Evolutionary conservation across 2,888 invertebrate genomes (phyloP).

Genomic region (Blera fallax): DNA sequence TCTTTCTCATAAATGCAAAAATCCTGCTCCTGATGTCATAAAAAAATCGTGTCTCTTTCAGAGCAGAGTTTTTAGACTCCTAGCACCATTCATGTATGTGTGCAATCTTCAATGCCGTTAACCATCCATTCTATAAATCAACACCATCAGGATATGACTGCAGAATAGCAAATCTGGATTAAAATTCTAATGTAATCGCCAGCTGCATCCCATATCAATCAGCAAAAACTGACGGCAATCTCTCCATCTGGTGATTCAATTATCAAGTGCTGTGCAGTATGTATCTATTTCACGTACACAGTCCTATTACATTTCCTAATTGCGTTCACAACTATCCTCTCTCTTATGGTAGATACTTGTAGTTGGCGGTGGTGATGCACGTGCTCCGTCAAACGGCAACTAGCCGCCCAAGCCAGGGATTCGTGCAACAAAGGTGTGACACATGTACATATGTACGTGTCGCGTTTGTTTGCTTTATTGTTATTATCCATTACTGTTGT

Average conservation of each 20-base stretch:
- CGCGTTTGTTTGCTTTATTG: slow-evolving; percentile 29
- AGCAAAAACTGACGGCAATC: not conserved
- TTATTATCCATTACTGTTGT: slow-evolving; percentile 1
- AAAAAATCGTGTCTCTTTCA: too few species aligned
- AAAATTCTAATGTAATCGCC: slow-evolving; percentile 21
- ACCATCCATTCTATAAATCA: not conserved
- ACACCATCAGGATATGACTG: not conserved
- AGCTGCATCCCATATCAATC: slow-evolving; percentile 11
- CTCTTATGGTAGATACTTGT: not conserved
- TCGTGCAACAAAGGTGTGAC: slow-evolving; percentile 64
- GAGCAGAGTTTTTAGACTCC: not conserved
- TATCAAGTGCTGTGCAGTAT: slow-evolving; percentile 56
- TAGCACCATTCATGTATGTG: not conserved
- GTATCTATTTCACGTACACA: slow-evolving; percentile 44
- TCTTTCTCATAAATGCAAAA: too few species aligned
- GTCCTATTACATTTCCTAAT: slow-evolving; percentile 45
- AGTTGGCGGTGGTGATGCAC: slow-evolving; percentile 9
- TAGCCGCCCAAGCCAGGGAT: not conserved
- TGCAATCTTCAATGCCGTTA: not conserved
- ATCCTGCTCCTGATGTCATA: not conserved
- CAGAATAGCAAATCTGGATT: not conserved
- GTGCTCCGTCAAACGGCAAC: slow-evolving; percentile 11
- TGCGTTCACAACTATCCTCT: not conserved
- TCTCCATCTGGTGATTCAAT: slow-evolving; percentile 67
- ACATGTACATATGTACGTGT: slow-evolving; percentile 33